Evolutionary conservation across 2,888 invertebrate species (phyloP), one percentile per base, ranked within the genome.

Genomic region (Leucophenga maculata): DNA sequence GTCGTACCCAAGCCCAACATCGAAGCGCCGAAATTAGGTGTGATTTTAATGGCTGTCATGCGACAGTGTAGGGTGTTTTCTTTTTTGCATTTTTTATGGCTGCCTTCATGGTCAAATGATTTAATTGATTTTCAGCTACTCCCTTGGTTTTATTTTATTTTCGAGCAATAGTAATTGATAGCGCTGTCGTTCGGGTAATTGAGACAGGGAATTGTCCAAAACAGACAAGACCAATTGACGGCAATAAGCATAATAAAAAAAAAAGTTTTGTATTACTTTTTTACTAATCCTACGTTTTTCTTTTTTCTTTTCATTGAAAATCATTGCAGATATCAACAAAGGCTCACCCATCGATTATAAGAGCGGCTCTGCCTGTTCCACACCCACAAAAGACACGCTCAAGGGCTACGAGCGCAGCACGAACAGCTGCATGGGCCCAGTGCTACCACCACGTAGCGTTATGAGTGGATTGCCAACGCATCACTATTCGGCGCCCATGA

Each of bases 271-370:
- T 44, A 60, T 44, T 46, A 16, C 48, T 13, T 18, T 20, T 66
- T 20, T n/a, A n/a, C n/a, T n/a, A n/a, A n/a, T n/a, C n/a, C n/a
- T n/a, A n/a, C 18, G 31, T 54, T 57, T 50, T 69, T 71, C 69
- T 65, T 22, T 67, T 67, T 62, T 68, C 76, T 74, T 39, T 11
- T 39, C 8, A 11, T 39, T 39, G 32, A 6, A 32, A 6, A 11
- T 39, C 39, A 74, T 91, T 91, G 65, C 91, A 96, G 95, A 95
- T 91, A 94, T 95, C 78, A 94, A 95, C 89, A 96, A 96, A 90
- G 95, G 94, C 91, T 93, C 94, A 86, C 93, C 94, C 87, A 92
- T 94, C 91, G 96, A 96, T 90, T 95, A 95, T 90, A 95, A 94
- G 90, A 94, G 95, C 87, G 89, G 88, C 72, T 95, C 95, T 74